Base-by-base conservation (phyloP, 1,140 invertebrate species). In the Manduca sexta region DNA sequence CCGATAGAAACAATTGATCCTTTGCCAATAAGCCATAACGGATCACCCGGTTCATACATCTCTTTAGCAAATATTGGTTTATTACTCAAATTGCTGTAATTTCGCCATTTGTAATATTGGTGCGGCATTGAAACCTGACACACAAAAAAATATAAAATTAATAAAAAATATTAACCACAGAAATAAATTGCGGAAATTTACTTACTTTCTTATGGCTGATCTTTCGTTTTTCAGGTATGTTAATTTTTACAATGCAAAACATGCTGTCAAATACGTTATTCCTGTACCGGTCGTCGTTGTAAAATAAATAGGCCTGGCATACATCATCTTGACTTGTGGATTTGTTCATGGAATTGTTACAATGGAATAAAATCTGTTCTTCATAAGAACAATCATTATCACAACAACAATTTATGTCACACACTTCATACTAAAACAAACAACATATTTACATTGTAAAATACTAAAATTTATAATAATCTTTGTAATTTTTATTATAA, bases 331-430 rank as follows among this genome's bases (percentile, higher is more conserved):
- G 21, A 5, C 4, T 26, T 5, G 21, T 26, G 4, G 21, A 3
- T 26, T 26, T 26, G 21, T 26, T 26, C 4, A 26, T n/a, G n/a
- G n/a, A 3, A 0, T 26, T 8, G 21, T 26, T 7, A 52, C 92
- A 94, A 45, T 77, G 56, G 67, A 93, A 93, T 6, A 90, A 70
- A 41, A 60, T 45, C 63, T 83, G 86, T 48, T 93, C 89, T 37
- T 70, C 62, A 2, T 71, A 55, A 10, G 81, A 69, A 69, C 93
- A 94, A 50, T 93, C 92, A 15, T 49, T 57, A 78, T 94, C 93
- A 80, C 93, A 94, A 60, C 93, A 94, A 73, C 93, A 94, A 61
- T 92, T 92, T 26, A 93, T 85, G 77, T 94, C 92, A 85, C 93
- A 94, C 13, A 75, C 74, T 53, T 85, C 69, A 30, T 81, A 78